These are phyloP conservation scores for Mormyrops boulengeri DNA, from an alignment of 2,797 vertebrate genomes.

Conservation along the genomic window DNA sequence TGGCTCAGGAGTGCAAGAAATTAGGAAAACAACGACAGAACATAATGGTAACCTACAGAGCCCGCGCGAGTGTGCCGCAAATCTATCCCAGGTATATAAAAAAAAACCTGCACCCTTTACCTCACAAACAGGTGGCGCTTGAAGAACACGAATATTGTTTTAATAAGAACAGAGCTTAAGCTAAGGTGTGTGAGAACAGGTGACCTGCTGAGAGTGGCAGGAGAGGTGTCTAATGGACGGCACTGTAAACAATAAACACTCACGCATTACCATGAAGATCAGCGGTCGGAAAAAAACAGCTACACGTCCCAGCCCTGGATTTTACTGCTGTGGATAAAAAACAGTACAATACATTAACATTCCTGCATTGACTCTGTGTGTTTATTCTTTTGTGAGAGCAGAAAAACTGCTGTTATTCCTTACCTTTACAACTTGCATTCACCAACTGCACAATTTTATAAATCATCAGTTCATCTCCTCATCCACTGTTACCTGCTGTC, in stretches of 20 bases:
- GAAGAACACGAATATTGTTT: slow-evolving; percentile 39
- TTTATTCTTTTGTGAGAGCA: background rate
- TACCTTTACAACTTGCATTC: background rate
- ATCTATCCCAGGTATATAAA: background rate
- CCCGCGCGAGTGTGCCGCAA: background rate
- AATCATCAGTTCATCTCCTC: background rate
- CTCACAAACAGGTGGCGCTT: background rate
- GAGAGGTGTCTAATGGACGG: background rate
- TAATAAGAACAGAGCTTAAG: slow-evolving; percentile 45
- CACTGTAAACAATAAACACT: background rate
- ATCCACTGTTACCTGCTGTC: background rate
- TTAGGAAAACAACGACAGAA: slow-evolving; percentile 5
- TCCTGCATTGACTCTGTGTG: background rate
- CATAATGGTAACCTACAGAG: background rate
- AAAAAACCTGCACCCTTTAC: background rate
- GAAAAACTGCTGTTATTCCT: background rate
- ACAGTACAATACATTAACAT: background rate
- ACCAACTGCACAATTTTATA: background rate
- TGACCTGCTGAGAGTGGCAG: background rate
- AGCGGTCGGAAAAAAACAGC: background rate
- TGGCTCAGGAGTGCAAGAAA: slow-evolving; percentile 48
- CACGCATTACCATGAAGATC: background rate
- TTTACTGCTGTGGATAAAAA: slow-evolving; percentile 3
- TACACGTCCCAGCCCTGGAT: background rate
- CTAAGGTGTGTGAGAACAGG: background rate